Evolutionary conservation across 1,140 invertebrate genomes (phyloP).

Genomic region (Lithobius niger): DNA sequence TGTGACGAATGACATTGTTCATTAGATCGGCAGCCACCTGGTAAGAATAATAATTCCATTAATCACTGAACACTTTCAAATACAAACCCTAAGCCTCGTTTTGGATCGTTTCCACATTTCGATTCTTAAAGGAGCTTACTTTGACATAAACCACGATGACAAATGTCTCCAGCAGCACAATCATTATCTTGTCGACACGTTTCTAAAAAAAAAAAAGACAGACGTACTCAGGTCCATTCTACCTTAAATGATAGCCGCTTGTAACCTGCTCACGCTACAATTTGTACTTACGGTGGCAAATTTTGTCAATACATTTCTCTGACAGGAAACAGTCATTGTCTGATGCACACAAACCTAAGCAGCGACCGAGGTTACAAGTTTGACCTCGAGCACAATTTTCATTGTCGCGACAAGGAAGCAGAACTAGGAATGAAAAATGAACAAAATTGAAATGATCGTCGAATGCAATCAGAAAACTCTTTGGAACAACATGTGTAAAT

Average conservation of each 20-base stretch:
- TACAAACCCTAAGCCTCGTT: not conserved
- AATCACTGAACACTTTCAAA: slow-evolving; percentile 5
- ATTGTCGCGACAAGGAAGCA: slow-evolving; percentile 52
- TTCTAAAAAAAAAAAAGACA: slow-evolving; percentile 1
- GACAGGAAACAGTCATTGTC: slow-evolving; percentile 80
- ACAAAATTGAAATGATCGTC: not conserved
- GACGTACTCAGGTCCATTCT: not conserved
- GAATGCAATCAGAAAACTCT: not conserved
- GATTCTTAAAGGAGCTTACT: not conserved
- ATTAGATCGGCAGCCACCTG: slow-evolving; percentile 58
- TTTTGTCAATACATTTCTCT: slow-evolving; percentile 67
- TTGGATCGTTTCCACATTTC: too few species aligned
- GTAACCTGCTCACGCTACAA: not conserved
- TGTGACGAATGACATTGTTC: slow-evolving; percentile 54
- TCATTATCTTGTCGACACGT: slow-evolving; percentile 9
- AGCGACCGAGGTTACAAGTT: slow-evolving; percentile 61
- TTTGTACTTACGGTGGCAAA: slow-evolving; percentile 55
- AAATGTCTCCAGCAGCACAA: slow-evolving; percentile 10
- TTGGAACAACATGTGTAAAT: too few species aligned
- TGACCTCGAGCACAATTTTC: slow-evolving; percentile 52
- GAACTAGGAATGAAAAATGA: slow-evolving; percentile 41
- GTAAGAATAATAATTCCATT: slow-evolving; percentile 17
- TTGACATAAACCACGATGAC: slow-evolving; percentile 4
- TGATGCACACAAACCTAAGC: slow-evolving; percentile 51
- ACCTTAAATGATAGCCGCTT: too few species aligned